Evolutionary conservation across 1,140 invertebrate genomes (phyloP).

Genomic region (Lepidurus arcticus): DNA sequence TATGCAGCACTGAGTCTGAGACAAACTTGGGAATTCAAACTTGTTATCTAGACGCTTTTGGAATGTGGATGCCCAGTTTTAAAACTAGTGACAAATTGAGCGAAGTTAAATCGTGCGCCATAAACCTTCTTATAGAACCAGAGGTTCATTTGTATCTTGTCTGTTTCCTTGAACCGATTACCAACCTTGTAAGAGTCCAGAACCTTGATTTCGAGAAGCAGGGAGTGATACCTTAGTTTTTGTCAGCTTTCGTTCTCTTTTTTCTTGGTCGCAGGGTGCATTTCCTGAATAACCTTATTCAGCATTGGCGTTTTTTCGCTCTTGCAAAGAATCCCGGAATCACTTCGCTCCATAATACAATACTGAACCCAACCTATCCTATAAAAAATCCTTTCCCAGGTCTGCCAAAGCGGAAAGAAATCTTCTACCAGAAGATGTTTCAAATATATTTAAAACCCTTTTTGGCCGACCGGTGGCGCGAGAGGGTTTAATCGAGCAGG

Average conservation of each 20-base stretch:
- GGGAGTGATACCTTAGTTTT: background rate
- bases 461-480: constrained; percentile 4
- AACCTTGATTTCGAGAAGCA: background rate
- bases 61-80: too few relatives aligned
- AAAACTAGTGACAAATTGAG: too few relatives aligned
- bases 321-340: background rate
- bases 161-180: background rate
- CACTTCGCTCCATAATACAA: background rate
- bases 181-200: background rate
- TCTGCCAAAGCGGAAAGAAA: background rate
- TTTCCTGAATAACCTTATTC: background rate
- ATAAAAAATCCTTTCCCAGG: background rate
- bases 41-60: too few relatives aligned
- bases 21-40: too few relatives aligned
- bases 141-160: background rate
- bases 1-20: too few relatives aligned
- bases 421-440: background rate
- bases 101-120: background rate
- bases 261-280: background rate
- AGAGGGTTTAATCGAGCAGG: background rate
- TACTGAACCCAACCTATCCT: background rate
- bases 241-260: background rate
- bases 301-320: background rate
- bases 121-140: background rate
- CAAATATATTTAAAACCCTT: background rate